Base-by-base conservation (phyloP, 2,888 invertebrate genomes). In the Nemotelus nigrinus region DNA sequence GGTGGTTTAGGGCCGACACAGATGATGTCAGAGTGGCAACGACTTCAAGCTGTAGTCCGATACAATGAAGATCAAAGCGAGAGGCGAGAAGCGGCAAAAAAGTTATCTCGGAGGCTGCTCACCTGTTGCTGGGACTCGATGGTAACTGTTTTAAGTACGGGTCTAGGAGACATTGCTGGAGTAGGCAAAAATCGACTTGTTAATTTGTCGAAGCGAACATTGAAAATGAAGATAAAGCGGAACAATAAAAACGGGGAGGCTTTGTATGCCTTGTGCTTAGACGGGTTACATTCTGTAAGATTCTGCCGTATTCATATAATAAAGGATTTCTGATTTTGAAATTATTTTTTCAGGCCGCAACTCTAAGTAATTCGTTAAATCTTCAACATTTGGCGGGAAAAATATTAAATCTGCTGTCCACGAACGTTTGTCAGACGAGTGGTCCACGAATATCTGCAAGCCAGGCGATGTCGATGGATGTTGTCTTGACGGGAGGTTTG, bases 51-150 rank as follows among this genome's bases (percentile, higher is more conserved):
- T 84, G 94, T 95, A 0, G 90, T 91, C 0, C 89, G 89, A 85
- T 87, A 90, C 65, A 90, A 91, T 81, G 91, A 91, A 39, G 91
- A 90, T 80, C 90, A 89, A n/a, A 92, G 92, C 79, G 90, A 91
- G 5, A 90, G 94, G 82, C 90, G 93, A 10, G 94, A 94, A 83
- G 95, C 96, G 0, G 95, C 95, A 81, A 90, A 93, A 48, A 93
- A 93, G 81, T 88, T 94, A 84, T 92, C 94, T 0, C 89, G 94
- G 82, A 89, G 91, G 78, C 92, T 97, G 53, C 86, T 98, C 71
- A 96, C 96, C 0, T 95, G 95, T 82, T 96, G 96, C 83, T 98
- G 97, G 97, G 93, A 94, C 57, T 95, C 95, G 0, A 94, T 97
- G 90, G 92, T 97, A 79, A 93, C 94, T 25, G 95, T 98, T 0